These are phyloP conservation scores for Chelonia mydas DNA, from an alignment of 2,797 vertebrate species.

Conservation along the genomic window DNA sequence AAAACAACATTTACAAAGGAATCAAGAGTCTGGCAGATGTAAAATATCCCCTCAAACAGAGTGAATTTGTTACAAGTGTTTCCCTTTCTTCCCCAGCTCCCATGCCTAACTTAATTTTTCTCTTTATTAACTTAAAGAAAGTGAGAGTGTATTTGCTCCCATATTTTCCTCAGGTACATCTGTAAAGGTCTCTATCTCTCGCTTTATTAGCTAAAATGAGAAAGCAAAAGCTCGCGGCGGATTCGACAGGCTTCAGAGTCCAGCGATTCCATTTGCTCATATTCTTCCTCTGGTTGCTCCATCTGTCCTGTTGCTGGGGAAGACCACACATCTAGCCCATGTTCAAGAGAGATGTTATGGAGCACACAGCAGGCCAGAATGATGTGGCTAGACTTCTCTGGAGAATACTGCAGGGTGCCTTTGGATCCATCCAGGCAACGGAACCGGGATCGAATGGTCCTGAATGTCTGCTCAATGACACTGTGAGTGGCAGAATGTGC, in stretches of 20 bases:
- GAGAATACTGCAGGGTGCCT: constrained; percentile 95
- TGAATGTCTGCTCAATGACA: constrained; percentile 90
- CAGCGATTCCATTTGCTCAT: constrained; percentile 85
- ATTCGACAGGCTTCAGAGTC: constrained; percentile 89
- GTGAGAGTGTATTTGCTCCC: neutral
- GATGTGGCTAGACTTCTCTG: constrained; percentile 94
- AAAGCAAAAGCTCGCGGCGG: constrained; percentile 88
- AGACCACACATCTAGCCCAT: constrained; percentile 92
- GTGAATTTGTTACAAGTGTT: neutral
- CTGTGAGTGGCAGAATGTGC: constrained; percentile 91
- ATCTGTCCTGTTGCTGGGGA: constrained; percentile 83
- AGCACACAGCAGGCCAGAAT: constrained; percentile 95
- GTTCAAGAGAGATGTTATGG: constrained; percentile 94
- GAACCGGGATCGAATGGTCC: constrained; percentile 91
- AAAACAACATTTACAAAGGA: neutral
- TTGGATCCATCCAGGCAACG: constrained; percentile 94
- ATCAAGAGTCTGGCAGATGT: neutral
- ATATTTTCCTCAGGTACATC: neutral
- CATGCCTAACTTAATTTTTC: neutral
- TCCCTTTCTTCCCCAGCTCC: neutral
- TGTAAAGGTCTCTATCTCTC: neutral
- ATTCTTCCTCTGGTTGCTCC: constrained; percentile 88
- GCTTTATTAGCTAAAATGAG: constrained; percentile 87
- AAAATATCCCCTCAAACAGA: constrained; percentile 12
- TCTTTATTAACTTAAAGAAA: neutral